phyloP scores from a whole-genome alignment of 2,113 vertebrate species.

The Oreochromis tanganicae region DNA sequence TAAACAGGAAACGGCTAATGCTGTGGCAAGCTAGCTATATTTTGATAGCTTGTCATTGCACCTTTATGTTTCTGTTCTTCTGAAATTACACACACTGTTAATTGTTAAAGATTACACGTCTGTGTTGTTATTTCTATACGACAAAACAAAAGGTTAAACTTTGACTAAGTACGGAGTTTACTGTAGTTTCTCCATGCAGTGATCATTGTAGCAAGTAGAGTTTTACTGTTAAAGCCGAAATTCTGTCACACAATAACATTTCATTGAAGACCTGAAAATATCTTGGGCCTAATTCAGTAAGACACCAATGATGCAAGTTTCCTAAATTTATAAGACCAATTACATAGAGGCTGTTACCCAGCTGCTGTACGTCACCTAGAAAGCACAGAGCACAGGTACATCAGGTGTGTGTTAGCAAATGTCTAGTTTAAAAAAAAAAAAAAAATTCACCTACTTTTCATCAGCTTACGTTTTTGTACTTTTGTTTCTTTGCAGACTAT shows the following conservation, averaged over 20 bases:
- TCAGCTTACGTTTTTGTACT: not conserved
- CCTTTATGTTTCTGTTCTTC: not conserved
- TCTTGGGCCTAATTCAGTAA: not conserved
- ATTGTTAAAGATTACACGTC: not conserved
- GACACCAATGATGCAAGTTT: not conserved
- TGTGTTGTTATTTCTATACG: not conserved
- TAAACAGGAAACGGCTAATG: not conserved
- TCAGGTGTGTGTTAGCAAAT: not conserved
- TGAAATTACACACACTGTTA: not conserved
- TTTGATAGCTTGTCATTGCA: not conserved
- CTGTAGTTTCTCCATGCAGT: not conserved
- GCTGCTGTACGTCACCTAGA: not conserved
- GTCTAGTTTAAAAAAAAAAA: not conserved
- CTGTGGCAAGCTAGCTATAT: not conserved
- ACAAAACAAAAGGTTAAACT: not conserved
- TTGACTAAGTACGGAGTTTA: not conserved
- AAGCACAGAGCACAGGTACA: not conserved
- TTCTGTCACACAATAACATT: not conserved
- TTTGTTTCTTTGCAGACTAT: not conserved
- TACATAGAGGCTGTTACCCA: not conserved
- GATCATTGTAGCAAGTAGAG: not conserved
- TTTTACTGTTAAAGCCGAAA: not conserved
- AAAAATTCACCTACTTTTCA: not conserved
- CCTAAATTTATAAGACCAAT: conserved; percentile 2
- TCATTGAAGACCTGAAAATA: not conserved